These are phyloP conservation scores for Steromphala cineraria DNA, from an alignment of 2,888 invertebrate species.

Conservation along the genomic window DNA sequence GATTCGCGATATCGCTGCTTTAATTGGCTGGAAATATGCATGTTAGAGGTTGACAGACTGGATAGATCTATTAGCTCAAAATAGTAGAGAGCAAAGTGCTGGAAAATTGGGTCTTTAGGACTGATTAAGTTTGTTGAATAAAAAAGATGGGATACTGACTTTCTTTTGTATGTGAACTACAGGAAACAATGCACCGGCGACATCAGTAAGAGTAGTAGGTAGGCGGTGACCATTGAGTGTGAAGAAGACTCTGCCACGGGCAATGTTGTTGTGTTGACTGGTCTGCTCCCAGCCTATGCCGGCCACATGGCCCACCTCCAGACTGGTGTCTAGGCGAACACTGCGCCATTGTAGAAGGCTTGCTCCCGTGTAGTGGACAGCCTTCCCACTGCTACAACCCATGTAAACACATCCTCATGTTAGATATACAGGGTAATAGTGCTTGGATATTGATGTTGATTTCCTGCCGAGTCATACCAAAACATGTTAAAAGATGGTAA, in stretches of 20 bases:
- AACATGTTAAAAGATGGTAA: too few species aligned
- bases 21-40: too few species aligned
- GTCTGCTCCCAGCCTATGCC: constrained; percentile 74
- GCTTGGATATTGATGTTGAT: too few species aligned
- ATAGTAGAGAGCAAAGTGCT: too few species aligned
- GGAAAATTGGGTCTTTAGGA: too few species aligned
- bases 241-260: constrained; percentile 73
- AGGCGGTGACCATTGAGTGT: constrained; percentile 72
- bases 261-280: constrained; percentile 49
- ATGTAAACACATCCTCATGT: too few species aligned
- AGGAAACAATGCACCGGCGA: constrained; percentile 72
- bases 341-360: constrained; percentile 75
- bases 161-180: constrained; percentile 75
- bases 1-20: too few species aligned
- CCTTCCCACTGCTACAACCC: constrained; percentile 72
- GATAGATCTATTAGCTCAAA: too few species aligned
- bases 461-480: too few species aligned
- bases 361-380: constrained; percentile 75
- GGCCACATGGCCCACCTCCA: constrained; percentile 72
- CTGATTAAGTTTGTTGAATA: neutral
- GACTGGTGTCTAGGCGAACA: constrained; percentile 69
- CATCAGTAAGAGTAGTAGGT: constrained; percentile 71
- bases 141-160: constrained; percentile 40
- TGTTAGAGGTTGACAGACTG: too few species aligned
- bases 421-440: too few species aligned